phyloP scores from a whole-genome alignment of 2,888 invertebrate species.

The Nomada fabriciana region DNA sequence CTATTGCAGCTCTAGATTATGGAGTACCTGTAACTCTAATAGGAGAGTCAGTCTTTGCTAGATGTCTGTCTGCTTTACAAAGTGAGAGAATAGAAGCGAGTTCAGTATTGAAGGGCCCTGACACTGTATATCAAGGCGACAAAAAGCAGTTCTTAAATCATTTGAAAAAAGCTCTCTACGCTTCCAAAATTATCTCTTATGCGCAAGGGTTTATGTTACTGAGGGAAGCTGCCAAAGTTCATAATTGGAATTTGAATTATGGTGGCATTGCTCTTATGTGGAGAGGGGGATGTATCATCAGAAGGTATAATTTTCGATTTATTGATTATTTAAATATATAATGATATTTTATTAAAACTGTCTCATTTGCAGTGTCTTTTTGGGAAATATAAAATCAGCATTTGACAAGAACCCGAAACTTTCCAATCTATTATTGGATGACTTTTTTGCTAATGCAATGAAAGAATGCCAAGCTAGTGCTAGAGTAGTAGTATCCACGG shows the following conservation, averaged over 20 bases:
- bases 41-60: conserved; percentile 98
- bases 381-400: conserved; percentile 96
- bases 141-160: conserved; percentile 93
- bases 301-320: conserved; percentile 87
- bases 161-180: conserved; percentile 96
- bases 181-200: conserved; percentile 99
- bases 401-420: conserved; percentile 95
- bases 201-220: conserved; percentile 99
- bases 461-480: conserved; percentile 92
- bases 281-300: conserved; percentile 99
- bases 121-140: conserved; percentile 88
- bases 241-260: conserved; percentile 98
- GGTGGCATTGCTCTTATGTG: conserved; percentile 99
- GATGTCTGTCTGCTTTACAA: conserved; percentile 97
- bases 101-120: conserved; percentile 89
- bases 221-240: conserved; percentile 95
- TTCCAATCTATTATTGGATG: conserved; percentile 94
- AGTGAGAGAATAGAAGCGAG: conserved; percentile 94
- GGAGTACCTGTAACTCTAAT: conserved; percentile 99
- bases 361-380: conserved; percentile 88
- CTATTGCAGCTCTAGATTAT: conserved; percentile 97
- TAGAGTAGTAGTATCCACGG: conserved; percentile 92
- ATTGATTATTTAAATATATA: neutral
- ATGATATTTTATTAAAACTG: neutral
- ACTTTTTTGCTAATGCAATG: conserved; percentile 96